Evolutionary conservation across 1,140 invertebrate species (phyloP).

Genomic region (Gryllus bimaculatus): DNA sequence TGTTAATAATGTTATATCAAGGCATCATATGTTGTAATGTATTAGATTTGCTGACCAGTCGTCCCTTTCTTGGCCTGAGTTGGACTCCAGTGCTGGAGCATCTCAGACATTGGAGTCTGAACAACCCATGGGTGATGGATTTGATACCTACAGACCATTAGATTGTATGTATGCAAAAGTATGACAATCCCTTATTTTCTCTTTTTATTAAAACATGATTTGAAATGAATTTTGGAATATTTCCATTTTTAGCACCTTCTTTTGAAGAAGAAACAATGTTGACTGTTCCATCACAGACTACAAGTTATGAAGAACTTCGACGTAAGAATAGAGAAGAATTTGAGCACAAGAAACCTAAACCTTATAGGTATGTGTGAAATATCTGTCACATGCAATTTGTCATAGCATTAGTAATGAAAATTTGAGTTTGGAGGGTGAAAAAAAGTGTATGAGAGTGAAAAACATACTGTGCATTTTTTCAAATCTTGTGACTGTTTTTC

Average conservation of each 20-base stretch:
- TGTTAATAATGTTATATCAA: slow-evolving; percentile 11
- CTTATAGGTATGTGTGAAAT: slow-evolving; percentile 7
- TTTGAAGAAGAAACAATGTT: slow-evolving; percentile 16
- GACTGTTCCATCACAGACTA: slow-evolving; percentile 30
- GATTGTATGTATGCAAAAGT: too few species aligned
- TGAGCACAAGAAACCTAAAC: slow-evolving; percentile 24
- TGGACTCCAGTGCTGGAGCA: slow-evolving; percentile 46
- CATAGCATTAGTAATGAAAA: too few species aligned
- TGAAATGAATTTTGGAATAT: too few species aligned
- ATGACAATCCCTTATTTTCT: too few species aligned
- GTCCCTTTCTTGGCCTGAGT: not conserved
- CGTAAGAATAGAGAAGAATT: slow-evolving; percentile 48
- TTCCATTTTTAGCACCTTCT: not conserved
- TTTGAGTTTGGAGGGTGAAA: too few species aligned
- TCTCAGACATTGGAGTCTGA: slow-evolving; percentile 29
- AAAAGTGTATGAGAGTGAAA: too few species aligned
- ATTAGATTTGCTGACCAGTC: not conserved
- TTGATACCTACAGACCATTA: too few species aligned
- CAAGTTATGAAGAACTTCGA: slow-evolving; percentile 48
- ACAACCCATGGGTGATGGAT: too few species aligned
- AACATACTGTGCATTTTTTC: too few species aligned
- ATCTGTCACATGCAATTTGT: too few species aligned
- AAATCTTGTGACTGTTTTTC: too few species aligned
- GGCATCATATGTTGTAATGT: slow-evolving; percentile 2
- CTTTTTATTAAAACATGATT: too few species aligned